Base-by-base conservation (phyloP, 2,113 vertebrate genomes). In the Scatophagus argus region DNA sequence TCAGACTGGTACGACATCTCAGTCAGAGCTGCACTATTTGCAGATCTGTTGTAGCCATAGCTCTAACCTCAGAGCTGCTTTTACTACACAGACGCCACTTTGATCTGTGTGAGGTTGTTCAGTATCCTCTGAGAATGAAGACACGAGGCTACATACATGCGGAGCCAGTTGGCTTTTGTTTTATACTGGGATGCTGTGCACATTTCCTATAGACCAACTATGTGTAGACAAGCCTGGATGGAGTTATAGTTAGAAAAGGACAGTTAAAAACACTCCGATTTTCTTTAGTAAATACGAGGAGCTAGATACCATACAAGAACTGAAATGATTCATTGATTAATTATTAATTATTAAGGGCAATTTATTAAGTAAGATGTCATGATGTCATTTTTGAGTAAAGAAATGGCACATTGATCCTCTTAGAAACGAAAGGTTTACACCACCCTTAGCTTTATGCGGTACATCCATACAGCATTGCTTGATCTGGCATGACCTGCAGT, bases 51-150 rank as follows among this genome's bases (percentile, higher is more conserved):
- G 75, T 75, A 83, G 56, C 80, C 46, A 66, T 66, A 66, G 80
- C 67, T 83, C 4, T 67, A 58, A 59, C 71, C 73, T 44, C 61
- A 70, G 60, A 56, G 77, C 82, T 83, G 69, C 69, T 52, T 76
- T 58, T 76, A 67, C 65, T 56, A 62, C 74, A 70, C 74, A 17
- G 46, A 73, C 60, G 38, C 36, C 69, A 62, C 72, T 79, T 79
- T 77, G 74, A 76, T 83, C 54, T 59, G 1, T 41, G 23, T 10
- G 47, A 46, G 73, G 14, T 29, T 21, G 39, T 63, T 67, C 49
- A 49, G 27, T 17, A 55, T 59, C 31, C 54, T 67, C 63, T 64
- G 41, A 62, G 32, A 77, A 29, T 44, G 59, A 71, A 60, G 51
- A 31, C 58, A 49, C 0, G 0, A 46, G 39, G 47, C 39, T 56